These are phyloP conservation scores for Goniozus legneri DNA, from an alignment of 1,140 invertebrate species.

Conservation along the genomic window DNA sequence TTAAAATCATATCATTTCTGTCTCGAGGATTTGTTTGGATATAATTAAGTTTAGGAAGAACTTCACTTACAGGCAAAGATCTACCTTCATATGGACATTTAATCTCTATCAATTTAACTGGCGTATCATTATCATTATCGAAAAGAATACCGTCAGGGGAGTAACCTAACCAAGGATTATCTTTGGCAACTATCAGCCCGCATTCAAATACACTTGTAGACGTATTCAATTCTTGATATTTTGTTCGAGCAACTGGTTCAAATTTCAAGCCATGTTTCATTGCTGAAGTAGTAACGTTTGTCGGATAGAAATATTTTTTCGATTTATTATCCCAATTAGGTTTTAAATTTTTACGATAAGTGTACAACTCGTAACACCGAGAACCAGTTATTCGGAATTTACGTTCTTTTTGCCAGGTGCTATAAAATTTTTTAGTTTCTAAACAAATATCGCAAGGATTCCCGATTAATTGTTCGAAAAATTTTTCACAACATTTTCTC, in stretches of 20 bases:
- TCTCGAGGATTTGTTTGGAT: no score
- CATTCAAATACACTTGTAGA: neutral
- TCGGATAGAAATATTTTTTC: slow-evolving; percentile 6
- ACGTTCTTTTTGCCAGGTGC: slow-evolving; percentile 3
- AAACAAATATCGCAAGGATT: neutral
- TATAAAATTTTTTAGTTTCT: neutral
- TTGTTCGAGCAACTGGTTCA: slow-evolving; percentile 1
- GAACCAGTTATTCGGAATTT: slow-evolving; percentile 11
- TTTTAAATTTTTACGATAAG: slow-evolving; percentile 7
- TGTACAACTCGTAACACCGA: slow-evolving; percentile 6
- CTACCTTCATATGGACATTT: slow-evolving; percentile 1
- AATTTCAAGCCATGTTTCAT: slow-evolving; percentile 3
- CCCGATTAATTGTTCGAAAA: neutral
- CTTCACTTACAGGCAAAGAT: neutral
- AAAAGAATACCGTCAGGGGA: slow-evolving; percentile 5
- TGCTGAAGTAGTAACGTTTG: neutral
- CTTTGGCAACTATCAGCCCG: neutral
- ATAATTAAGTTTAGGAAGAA: neutral
- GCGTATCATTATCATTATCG: neutral
- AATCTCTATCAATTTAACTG: neutral
- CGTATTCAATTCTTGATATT: neutral
- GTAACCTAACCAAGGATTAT: slow-evolving; percentile 3
- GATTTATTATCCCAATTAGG: slow-evolving; percentile 11
- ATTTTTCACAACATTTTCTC: neutral
- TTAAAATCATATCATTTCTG: neutral